Evolutionary conservation across 2,888 invertebrate species (phyloP), one percentile per base, ranked within the genome.

Genomic region (Cephus nigrinus): DNA sequence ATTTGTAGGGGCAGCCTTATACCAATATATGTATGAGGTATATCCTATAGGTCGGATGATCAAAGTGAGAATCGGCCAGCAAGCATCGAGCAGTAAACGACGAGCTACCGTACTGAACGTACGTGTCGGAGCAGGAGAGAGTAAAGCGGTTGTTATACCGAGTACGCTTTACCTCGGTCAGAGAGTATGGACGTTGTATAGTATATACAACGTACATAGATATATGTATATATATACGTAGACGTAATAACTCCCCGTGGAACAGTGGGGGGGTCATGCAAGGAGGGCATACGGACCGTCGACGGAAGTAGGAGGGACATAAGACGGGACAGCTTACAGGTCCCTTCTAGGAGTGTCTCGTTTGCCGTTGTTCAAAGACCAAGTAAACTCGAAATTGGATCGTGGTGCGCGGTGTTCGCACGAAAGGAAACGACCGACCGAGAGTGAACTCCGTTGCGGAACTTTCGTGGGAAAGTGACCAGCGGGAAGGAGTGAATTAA

Each of bases 311-410:
- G 69, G 69, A 32, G 69, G 69, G 69, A 69, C 40, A 40, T 40
- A 40, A 40, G 40, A 40, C 40, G 40, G 40, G 40, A 40, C 40
- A 40, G 40, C 40, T 40, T 40, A 15, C 40, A 15, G 40, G 40
- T 40, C 69, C 69, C 69, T 69, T 69, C 69, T 32, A 69, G 69
- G 69, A 69, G 69, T 32, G 69, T 69, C 32, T 69, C 69, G 32
- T 15, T 69, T 30, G 69, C 69, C 69, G 69, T 40, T 40, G 40
- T 15, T 40, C 40, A 40, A 40, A 40, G 40, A 40, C 5, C 40
- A 40, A 40, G 40, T 40, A 40, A 40, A 40, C 40, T 40, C 40
- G 4, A 40, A 40, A 40, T 40, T 40, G 40, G 40, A 40, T 40
- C 40, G 40, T 15, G 40, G 40, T 40, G 40, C 40, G 40, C 40